Evolutionary conservation across 2,888 invertebrate species (phyloP).

Genomic region (Actias luna): DNA sequence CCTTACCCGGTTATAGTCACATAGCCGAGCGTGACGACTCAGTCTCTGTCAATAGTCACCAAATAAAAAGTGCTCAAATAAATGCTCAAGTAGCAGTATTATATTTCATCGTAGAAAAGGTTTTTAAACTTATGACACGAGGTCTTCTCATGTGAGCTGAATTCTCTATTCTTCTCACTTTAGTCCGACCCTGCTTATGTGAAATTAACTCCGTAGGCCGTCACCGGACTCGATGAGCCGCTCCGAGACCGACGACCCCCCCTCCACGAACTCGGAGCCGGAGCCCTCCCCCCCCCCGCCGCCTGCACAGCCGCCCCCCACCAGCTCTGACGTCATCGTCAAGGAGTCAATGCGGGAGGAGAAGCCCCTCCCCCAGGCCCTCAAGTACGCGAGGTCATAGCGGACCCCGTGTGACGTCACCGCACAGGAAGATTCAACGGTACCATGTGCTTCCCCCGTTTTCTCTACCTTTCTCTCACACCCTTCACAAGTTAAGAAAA

Average conservation of each 20-base stretch:
- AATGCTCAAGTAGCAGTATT: too few relatives aligned
- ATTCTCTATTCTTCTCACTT: too few relatives aligned
- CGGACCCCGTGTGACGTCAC: slow-evolving; percentile 18
- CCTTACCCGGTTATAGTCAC: too few relatives aligned
- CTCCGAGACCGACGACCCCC: slow-evolving; percentile 35
- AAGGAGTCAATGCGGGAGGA: slow-evolving; percentile 70
- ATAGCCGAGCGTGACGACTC: too few relatives aligned
- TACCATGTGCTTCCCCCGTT: background rate
- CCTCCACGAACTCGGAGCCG: slow-evolving; percentile 29
- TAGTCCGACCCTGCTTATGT: too few relatives aligned
- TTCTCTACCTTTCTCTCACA: background rate
- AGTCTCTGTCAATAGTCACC: too few relatives aligned
- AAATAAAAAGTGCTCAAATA: too few relatives aligned
- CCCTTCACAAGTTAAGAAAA: too few relatives aligned
- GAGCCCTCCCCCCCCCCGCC: slow-evolving; percentile 34
- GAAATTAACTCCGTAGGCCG: too few relatives aligned
- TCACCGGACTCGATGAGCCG: slow-evolving; percentile 40
- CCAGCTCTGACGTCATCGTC: slow-evolving; percentile 54
- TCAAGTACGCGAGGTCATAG: slow-evolving; percentile 70
- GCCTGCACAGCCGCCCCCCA: slow-evolving; percentile 32
- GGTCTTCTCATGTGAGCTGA: too few relatives aligned
- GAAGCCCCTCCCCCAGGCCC: slow-evolving; percentile 63
- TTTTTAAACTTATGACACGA: too few relatives aligned
- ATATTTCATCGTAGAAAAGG: too few relatives aligned
- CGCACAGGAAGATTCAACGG: background rate